phyloP scores from a whole-genome alignment of 1,140 invertebrate species.

The Paraescarpia echinospica region DNA sequence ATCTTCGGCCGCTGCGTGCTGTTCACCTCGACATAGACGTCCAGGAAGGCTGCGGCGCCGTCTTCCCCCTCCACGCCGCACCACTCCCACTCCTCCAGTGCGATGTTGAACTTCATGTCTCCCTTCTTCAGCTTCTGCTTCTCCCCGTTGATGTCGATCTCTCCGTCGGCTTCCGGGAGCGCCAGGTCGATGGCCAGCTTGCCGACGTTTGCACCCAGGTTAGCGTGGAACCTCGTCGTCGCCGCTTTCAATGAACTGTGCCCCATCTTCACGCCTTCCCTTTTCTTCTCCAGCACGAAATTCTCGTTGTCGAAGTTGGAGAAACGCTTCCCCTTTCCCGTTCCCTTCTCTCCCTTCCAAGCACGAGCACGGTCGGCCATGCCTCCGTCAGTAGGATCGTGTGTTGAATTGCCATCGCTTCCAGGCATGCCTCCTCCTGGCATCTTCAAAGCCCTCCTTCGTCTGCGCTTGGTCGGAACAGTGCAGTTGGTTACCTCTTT shows the following conservation, averaged over 20 bases:
- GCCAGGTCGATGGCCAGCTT: background rate
- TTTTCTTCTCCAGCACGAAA: background rate
- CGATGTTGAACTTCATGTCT: too few species aligned
- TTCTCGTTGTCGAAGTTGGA: background rate
- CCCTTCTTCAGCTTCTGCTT: background rate
- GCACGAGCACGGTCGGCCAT: background rate
- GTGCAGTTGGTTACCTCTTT: background rate
- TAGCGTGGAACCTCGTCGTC: background rate
- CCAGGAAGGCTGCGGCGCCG: too few species aligned
- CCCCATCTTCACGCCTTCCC: background rate
- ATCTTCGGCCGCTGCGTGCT: too few species aligned
- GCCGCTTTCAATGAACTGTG: background rate
- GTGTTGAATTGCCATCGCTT: background rate
- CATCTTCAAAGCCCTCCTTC: background rate
- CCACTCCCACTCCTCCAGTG: too few species aligned
- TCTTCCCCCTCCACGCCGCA: too few species aligned
- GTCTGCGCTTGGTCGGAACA: too few species aligned
- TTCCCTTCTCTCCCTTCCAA: background rate
- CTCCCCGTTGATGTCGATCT: background rate
- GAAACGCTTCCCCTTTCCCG: background rate
- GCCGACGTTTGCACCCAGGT: background rate
- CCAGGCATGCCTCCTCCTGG: background rate
- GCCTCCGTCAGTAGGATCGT: background rate
- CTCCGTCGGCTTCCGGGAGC: background rate
- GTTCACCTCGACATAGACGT: too few species aligned